Evolutionary conservation across 53 echinoderm and acorn worm species (phyloP).

Genomic region (Antedon mediterranea): DNA sequence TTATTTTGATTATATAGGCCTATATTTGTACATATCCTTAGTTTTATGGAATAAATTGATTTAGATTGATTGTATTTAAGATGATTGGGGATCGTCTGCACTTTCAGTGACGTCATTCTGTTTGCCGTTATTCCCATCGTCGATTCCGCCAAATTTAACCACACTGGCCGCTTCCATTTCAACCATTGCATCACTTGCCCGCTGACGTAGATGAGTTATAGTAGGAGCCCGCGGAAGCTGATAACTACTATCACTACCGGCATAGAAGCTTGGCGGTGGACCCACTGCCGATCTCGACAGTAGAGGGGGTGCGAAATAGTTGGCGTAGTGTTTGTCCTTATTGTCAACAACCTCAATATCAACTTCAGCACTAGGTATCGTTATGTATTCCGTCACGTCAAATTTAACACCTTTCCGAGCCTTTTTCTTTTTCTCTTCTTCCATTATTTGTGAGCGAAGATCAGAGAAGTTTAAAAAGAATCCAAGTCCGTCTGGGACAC

Average conservation of each 20-base stretch:
- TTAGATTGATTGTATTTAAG: too few relatives aligned
- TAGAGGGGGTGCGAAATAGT: slow-evolving; percentile 73
- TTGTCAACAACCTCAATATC: slow-evolving; percentile 47
- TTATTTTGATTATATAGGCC: too few relatives aligned
- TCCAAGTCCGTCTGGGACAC: slow-evolving; percentile 38
- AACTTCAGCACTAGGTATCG: slow-evolving; percentile 22
- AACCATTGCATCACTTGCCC: not conserved
- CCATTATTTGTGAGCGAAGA: slow-evolving; percentile 48
- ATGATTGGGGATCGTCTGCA: too few relatives aligned
- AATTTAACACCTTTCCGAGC: not conserved
- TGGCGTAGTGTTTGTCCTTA: slow-evolving; percentile 49
- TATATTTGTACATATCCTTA: too few relatives aligned
- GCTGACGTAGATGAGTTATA: not conserved
- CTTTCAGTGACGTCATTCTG: too few relatives aligned
- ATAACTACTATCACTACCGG: slow-evolving; percentile 17
- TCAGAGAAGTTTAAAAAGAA: slow-evolving; percentile 80
- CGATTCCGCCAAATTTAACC: not conserved
- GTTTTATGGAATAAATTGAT: too few relatives aligned
- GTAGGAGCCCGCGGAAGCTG: not conserved
- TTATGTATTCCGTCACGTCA: not conserved
- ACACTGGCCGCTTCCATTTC: not conserved
- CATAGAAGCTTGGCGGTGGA: slow-evolving; percentile 79
- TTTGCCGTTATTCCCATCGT: not conserved
- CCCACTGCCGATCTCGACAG: slow-evolving; percentile 45
- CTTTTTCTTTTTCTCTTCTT: slow-evolving; percentile 12